Base-by-base conservation (phyloP, 2,888 invertebrate genomes). In the Apotomis capreana region DNA sequence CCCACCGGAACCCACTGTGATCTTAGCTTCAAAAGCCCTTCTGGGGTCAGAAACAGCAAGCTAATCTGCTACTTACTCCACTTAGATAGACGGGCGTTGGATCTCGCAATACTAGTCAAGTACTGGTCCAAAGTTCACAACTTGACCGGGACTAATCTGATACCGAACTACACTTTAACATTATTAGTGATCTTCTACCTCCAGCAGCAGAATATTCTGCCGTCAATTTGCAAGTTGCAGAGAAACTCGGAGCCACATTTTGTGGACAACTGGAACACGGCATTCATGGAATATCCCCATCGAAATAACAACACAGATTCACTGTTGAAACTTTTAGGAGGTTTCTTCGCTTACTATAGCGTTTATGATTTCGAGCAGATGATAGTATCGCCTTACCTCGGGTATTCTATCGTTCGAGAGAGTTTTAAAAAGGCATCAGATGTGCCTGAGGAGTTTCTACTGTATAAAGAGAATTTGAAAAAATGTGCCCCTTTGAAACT, bases 141-240 rank as follows among this genome's bases (percentile, higher is more conserved):
- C 6, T 83, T 97, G 2, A 91, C 94, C 0, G 94, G 94, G 52
- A 91, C 86, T 54, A 94, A 93, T 74, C 89, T 90, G 70, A 89
- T 96, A 77, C 94, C 95, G 0, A 96, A 95, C 83, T 97, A 97
- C 82, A 94, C 95, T 6, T 80, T 97, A 4, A 92, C 94, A 0
- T 88, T 96, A 80, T 83, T 97, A 79, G 92, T 95, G 4, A 92
- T 97, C 77, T 97, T 96, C 84, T 96, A 95, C 82, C 87, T 97
- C 37, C 97, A 97, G 85, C 94, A 95, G 74, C 83, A 89, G 68
- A 84, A 90, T 8, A 85, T 95, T 46, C 77, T 96, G 13, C 95
- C 96, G 0, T 80, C 95, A 0, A 89, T 96, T 8, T 74, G 76
- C 5, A 76, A 83, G 0, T 80, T 96, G 54, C 94, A 95, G 80